Evolutionary conservation across 2,797 vertebrate genomes (phyloP).

Genomic region (Ceryle rudis): DNA sequence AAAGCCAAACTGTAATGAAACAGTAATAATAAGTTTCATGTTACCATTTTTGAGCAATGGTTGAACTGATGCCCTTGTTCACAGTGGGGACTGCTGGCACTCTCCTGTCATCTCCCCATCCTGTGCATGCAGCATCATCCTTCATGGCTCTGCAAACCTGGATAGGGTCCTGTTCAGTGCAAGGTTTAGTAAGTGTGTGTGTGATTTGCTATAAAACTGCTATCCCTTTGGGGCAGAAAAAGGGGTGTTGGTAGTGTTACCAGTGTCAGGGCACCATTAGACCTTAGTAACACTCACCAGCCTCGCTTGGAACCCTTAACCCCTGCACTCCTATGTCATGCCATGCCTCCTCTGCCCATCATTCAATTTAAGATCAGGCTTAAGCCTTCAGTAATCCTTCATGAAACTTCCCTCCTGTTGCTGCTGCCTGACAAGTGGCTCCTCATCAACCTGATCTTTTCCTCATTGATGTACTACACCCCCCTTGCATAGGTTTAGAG

Average conservation of each 20-base stretch:
- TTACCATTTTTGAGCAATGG: not conserved
- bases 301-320: not conserved
- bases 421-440: not conserved
- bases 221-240: not conserved
- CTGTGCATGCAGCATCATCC: fast-evolving
- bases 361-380: not conserved
- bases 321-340: not conserved
- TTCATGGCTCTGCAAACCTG: not conserved
- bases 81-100: not conserved
- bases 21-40: not conserved
- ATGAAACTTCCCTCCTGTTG: not conserved
- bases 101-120: not conserved
- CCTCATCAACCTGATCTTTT: not conserved
- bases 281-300: not conserved
- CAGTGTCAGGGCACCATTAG: not conserved
- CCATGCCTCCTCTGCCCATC: fast-evolving
- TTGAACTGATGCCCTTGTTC: not conserved
- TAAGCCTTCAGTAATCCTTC: not conserved
- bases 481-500: not conserved
- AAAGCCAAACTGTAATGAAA: not conserved
- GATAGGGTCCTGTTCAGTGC: too few relatives aligned
- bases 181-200: too few relatives aligned
- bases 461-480: not conserved
- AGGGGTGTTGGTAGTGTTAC: not conserved
- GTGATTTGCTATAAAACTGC: not conserved